Percentiles rank a stretch among this genome's conserved stretches.
Evolutionary conservation across 1,140 invertebrate species (phyloP).

Genomic region (Colletes latitarsis): DNA sequence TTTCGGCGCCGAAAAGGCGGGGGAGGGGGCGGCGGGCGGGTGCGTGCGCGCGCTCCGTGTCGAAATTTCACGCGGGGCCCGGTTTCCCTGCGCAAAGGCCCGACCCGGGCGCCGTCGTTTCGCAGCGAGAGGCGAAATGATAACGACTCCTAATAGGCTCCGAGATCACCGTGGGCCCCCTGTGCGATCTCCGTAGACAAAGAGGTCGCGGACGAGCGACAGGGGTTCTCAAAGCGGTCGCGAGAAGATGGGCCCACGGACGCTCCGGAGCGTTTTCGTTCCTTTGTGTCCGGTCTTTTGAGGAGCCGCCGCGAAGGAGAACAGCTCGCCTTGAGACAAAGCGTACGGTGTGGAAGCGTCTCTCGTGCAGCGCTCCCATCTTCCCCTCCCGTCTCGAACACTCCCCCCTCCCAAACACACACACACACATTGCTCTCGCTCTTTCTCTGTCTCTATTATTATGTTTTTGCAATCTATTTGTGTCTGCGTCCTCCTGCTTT

Average conservation of each 20-base stretch:
- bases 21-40: not conserved
- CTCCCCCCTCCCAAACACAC: not conserved
- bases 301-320: conserved; percentile 69
- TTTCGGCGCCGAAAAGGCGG: conserved; percentile 7
- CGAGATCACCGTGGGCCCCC: conserved; percentile 34
- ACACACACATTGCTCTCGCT: conserved; percentile 1
- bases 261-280: conserved; percentile 46
- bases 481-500: conserved; percentile 73
- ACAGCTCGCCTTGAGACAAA: conserved; percentile 79
- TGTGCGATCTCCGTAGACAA: conserved; percentile 65
- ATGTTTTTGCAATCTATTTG: conserved; percentile 81
- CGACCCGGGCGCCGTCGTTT: not conserved
- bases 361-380: conserved; percentile 50
- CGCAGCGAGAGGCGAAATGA: conserved; percentile 34
- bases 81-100: conserved; percentile 1
- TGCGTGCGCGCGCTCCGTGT: not conserved
- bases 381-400: conserved; percentile 53
- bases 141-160: conserved; percentile 66
- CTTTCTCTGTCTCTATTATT: conserved; percentile 77
- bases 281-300: conserved; percentile 63
- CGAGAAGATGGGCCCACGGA: conserved; percentile 2
- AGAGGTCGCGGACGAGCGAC: conserved; percentile 53
- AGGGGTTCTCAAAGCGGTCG: conserved; percentile 63
- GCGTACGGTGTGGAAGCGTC: conserved; percentile 53
- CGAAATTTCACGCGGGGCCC: conserved; percentile 50